Percentiles rank a stretch among this genome's conserved stretches.
These are phyloP conservation scores for Damaliscus lunatus DNA, from an alignment of 2,113 vertebrate genomes.

Conservation along the genomic window DNA sequence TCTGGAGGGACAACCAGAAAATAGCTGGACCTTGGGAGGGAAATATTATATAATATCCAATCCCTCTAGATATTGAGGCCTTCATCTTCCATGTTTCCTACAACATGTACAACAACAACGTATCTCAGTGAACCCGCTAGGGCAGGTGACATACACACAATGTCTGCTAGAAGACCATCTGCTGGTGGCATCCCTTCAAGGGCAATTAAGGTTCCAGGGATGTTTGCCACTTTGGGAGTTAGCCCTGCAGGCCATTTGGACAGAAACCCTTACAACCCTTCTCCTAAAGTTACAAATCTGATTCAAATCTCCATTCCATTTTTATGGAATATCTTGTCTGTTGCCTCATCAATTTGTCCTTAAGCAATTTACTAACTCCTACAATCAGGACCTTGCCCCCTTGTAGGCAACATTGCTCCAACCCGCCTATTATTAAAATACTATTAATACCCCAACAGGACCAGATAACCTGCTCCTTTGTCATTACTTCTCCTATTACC, in stretches of 20 bases:
- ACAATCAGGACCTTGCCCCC: background rate
- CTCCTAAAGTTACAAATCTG: background rate
- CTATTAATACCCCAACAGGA: background rate
- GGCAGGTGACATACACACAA: background rate
- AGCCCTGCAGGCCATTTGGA: fast-evolving
- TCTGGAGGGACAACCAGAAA: background rate
- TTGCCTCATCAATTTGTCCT: background rate
- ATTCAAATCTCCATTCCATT: background rate
- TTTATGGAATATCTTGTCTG: background rate
- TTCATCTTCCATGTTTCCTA: background rate
- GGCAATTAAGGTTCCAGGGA: background rate
- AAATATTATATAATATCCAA: background rate
- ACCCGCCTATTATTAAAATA: background rate
- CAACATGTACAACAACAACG: background rate
- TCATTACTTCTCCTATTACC: background rate
- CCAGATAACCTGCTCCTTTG: background rate
- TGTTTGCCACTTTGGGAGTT: background rate
- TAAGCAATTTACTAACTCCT: background rate
- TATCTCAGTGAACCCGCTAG: background rate
- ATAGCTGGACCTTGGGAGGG: background rate
- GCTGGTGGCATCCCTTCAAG: background rate
- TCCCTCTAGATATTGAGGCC: background rate
- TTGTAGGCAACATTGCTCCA: background rate
- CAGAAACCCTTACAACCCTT: background rate
- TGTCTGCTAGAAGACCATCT: background rate